Evolutionary conservation across 2,888 invertebrate species (phyloP).

Genomic region (Listrodromus nycthemerus): DNA sequence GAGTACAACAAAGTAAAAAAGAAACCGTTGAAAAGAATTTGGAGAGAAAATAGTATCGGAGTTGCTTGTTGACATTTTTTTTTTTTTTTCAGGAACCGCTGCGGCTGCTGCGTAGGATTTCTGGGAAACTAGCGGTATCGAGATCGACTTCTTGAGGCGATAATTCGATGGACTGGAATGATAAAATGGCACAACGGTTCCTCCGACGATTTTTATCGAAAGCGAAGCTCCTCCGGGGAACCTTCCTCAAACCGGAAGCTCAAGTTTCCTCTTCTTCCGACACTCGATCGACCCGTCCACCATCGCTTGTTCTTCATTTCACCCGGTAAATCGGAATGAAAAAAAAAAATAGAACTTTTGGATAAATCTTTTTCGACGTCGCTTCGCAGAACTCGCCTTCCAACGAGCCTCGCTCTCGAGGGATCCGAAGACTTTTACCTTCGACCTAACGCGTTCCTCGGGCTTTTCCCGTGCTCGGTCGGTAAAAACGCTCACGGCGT

Average conservation of each 20-base stretch:
- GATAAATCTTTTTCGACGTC: neutral
- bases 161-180: conserved; percentile 56
- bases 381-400: conserved; percentile 1
- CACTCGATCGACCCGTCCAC: conserved; percentile 54
- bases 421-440: conserved; percentile 8
- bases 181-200: conserved; percentile 72
- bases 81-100: conserved; percentile 5
- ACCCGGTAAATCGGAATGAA: too few relatives aligned
- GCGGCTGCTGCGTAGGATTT: conserved; percentile 73
- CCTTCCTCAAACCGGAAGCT: conserved; percentile 25
- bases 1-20: too few relatives aligned
- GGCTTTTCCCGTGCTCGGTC: neutral
- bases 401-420: neutral
- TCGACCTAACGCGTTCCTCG: neutral
- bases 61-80: neutral
- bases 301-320: neutral
- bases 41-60: neutral
- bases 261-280: conserved; percentile 25
- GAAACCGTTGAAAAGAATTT: neutral
- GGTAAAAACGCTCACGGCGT: neutral
- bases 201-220: conserved; percentile 46
- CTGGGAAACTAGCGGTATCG: conserved; percentile 81
- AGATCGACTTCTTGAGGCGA: conserved; percentile 31
- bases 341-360: neutral
- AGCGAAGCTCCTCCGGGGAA: conserved; percentile 52